Conservation (phyloP, 2,888 invertebrate species). For the Lepidocyrtoides sp. region DNA sequence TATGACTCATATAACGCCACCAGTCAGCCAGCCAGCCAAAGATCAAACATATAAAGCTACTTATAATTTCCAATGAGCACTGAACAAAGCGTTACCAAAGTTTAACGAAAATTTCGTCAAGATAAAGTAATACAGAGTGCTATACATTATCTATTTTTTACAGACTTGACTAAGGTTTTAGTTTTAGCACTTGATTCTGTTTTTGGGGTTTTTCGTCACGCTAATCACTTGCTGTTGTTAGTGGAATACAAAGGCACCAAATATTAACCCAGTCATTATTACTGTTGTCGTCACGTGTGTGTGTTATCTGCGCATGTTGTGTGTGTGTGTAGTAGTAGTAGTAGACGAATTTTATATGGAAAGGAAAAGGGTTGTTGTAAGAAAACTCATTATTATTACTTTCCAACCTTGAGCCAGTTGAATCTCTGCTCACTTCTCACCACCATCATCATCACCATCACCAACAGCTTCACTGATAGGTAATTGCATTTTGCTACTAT, state of each 20-base stretch:
- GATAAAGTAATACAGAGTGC: background rate
- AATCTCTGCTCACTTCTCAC: constrained; percentile 24
- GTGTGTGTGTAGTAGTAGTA: background rate
- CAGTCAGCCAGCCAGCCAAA: no score
- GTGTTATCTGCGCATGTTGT: background rate
- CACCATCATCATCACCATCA: background rate
- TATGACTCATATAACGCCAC: no score
- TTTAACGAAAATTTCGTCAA: background rate
- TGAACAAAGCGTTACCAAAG: background rate
- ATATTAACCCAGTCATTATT: constrained; percentile 22
- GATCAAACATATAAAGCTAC: no score
- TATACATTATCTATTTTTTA: no score
- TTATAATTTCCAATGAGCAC: background rate
- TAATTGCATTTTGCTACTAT: background rate
- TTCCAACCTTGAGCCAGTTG: constrained; percentile 73
- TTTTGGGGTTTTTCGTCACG: constrained; percentile 58
- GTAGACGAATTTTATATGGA: background rate
- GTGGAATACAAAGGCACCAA: background rate
- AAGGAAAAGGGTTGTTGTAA: constrained; percentile 38
- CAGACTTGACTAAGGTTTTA: background rate
- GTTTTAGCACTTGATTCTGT: background rate
- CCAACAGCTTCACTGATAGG: background rate
- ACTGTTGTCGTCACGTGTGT: constrained; percentile 32
- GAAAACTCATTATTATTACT: constrained; percentile 41
- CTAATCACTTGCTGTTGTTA: constrained; percentile 28